These are phyloP conservation scores for Lagodon rhomboides DNA, from an alignment of 2,797 vertebrate species.

Conservation along the genomic window DNA sequence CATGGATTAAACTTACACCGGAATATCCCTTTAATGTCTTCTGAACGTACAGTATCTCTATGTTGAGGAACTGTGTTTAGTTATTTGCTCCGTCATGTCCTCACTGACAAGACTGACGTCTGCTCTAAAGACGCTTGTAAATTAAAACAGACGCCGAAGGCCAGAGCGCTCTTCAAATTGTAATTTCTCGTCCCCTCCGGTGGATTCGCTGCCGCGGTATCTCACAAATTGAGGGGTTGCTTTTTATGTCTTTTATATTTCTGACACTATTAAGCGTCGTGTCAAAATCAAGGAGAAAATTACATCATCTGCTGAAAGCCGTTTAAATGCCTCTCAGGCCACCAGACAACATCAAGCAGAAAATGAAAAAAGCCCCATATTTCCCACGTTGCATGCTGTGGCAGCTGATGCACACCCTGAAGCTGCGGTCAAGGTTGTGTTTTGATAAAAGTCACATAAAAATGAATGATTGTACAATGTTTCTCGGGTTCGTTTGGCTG, in stretches of 20 bases:
- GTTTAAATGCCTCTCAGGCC: not conserved
- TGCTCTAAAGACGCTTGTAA: not conserved
- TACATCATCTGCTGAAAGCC: not conserved
- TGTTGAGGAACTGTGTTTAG: not conserved
- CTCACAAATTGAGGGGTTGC: not conserved
- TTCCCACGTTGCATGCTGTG: not conserved
- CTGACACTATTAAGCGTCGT: not conserved
- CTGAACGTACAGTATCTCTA: not conserved
- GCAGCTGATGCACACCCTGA: not conserved
- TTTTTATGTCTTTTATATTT: conserved; percentile 17
- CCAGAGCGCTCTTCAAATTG: not conserved
- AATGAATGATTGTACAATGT: too few species aligned
- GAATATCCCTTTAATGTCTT: too few species aligned
- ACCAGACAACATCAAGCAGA: not conserved
- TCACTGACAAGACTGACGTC: not conserved
- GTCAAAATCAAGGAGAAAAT: not conserved
- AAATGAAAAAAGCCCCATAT: not conserved
- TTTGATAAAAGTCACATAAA: not conserved
- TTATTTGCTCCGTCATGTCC: not conserved
- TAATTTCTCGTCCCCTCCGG: not conserved
- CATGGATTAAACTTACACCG: too few species aligned
- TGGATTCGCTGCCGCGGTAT: not conserved
- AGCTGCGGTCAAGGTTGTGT: not conserved
- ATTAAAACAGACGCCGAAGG: conserved; percentile 3
- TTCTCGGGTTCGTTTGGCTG: too few species aligned